phyloP scores from a whole-genome alignment of 1,140 invertebrate species.

The Drosophila arizonae region DNA sequence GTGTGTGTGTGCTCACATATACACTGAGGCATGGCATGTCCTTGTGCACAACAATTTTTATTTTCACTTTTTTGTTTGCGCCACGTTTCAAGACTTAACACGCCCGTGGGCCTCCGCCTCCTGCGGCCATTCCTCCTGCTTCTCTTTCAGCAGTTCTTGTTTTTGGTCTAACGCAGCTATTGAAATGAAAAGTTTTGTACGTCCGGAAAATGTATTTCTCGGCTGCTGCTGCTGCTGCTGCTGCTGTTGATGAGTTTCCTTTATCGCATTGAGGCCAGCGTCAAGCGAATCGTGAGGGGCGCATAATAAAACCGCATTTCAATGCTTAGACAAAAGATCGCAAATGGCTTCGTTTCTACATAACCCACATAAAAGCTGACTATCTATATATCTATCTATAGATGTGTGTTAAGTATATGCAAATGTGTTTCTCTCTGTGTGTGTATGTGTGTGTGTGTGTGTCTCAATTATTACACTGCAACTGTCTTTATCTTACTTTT shows the following conservation, averaged over 20 bases:
- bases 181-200: conserved; percentile 51
- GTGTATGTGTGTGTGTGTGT: neutral
- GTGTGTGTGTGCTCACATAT: too few species aligned
- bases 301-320: conserved; percentile 44
- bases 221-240: conserved; percentile 13
- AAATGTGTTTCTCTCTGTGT: conserved; percentile 2
- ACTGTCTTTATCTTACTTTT: conserved; percentile 26
- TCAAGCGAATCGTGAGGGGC: conserved; percentile 35
- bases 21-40: conserved; percentile 32
- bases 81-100: conserved; percentile 37
- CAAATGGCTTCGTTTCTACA: conserved; percentile 52
- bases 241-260: conserved; percentile 41
- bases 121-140: conserved; percentile 1
- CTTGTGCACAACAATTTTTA: conserved; percentile 40
- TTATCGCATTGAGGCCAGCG: conserved; percentile 47
- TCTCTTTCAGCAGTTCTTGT: neutral
- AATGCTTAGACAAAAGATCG: conserved; percentile 49
- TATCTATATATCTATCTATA: conserved; percentile 9
- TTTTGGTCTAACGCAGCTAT: conserved; percentile 22
- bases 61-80: conserved; percentile 49
- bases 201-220: conserved; percentile 39
- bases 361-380: conserved; percentile 48
- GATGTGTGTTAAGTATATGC: conserved; percentile 8
- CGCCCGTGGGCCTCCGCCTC: conserved; percentile 6
- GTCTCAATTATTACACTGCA: conserved; percentile 28